Conservation (phyloP, 2,113 vertebrate species). For the Microtus pennsylvanicus region DNA sequence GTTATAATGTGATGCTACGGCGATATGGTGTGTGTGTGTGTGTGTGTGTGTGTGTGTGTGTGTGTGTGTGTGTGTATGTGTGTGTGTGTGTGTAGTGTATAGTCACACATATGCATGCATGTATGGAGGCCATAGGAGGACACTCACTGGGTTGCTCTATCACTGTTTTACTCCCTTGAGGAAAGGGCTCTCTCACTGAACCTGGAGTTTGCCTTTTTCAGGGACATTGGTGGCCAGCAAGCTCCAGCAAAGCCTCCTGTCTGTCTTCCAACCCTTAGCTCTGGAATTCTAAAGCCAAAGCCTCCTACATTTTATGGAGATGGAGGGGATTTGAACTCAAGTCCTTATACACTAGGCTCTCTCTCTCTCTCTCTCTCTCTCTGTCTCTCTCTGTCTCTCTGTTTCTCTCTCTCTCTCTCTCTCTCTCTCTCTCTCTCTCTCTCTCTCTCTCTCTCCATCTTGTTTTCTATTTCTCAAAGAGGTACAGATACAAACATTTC, state of each 20-base stretch:
- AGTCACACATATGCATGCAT: not conserved
- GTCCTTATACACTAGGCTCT: too few species aligned
- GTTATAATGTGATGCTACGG: not conserved
- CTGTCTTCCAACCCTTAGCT: not conserved
- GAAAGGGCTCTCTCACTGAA: not conserved
- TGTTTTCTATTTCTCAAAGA: conserved; percentile 25
- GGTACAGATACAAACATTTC: not conserved
- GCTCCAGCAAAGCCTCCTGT: not conserved
- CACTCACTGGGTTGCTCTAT: not conserved
- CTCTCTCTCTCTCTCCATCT: too few species aligned
- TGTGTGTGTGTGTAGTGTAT: not conserved
- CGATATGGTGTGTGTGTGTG: too few species aligned
- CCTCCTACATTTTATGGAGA: not conserved
- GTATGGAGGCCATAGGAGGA: not conserved
- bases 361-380: not conserved
- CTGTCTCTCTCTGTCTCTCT: too few species aligned
- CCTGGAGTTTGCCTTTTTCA: not conserved
- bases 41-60: too few species aligned
- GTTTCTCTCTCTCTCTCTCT: too few species aligned
- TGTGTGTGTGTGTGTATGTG: too few species aligned
- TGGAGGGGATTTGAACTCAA: not conserved
- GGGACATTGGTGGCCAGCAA: not conserved
- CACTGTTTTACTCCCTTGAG: not conserved
- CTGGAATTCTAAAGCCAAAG: not conserved
- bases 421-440: too few species aligned